A percentile compares a stretch with the other conserved stretches of the same genome.
These are phyloP conservation scores for Zosterops pallidus DNA, from an alignment of 2,113 vertebrate genomes.

Conservation along the genomic window DNA sequence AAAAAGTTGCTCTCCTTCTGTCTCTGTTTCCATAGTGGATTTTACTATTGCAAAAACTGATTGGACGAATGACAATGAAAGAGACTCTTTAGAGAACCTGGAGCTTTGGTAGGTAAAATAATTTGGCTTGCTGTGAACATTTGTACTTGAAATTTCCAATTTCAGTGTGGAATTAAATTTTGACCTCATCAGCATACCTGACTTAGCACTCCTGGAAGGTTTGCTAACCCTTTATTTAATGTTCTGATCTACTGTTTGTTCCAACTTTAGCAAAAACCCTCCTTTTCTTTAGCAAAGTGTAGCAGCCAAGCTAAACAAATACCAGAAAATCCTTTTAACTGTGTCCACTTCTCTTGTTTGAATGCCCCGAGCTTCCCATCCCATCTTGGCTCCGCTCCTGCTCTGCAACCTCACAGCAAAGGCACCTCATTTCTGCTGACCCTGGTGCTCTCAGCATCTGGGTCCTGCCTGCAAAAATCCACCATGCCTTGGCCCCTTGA, in stretches of 20 bases:
- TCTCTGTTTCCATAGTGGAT: neutral
- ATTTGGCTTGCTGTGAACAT: neutral
- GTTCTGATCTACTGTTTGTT: conserved; percentile 51
- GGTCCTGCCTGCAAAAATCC: neutral
- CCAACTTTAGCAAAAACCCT: conserved; percentile 38
- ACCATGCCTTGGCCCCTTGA: fast-evolving
- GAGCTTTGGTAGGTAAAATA: neutral
- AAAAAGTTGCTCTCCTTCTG: neutral
- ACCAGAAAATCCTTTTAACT: conserved; percentile 29
- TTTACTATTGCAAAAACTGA: neutral
- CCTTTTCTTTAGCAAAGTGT: conserved; percentile 44
- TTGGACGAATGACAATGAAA: neutral
- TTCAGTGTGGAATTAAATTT: conserved; percentile 30
- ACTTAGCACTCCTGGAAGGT: conserved; percentile 5
- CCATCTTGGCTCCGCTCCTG: fast-evolving
- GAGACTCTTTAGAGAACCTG: neutral
- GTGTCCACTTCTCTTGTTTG: conserved; percentile 20
- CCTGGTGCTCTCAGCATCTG: neutral
- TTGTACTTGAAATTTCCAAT: conserved; percentile 26
- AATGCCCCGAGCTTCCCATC: neutral
- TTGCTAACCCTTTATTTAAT: conserved; percentile 53
- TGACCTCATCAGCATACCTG: conserved; percentile 40
- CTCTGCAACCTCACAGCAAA: neutral
- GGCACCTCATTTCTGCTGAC: neutral
- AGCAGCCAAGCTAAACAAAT: conserved; percentile 55